Evolutionary conservation across 2,113 vertebrate genomes (phyloP).

Genomic region (Crotalus horridus): DNA sequence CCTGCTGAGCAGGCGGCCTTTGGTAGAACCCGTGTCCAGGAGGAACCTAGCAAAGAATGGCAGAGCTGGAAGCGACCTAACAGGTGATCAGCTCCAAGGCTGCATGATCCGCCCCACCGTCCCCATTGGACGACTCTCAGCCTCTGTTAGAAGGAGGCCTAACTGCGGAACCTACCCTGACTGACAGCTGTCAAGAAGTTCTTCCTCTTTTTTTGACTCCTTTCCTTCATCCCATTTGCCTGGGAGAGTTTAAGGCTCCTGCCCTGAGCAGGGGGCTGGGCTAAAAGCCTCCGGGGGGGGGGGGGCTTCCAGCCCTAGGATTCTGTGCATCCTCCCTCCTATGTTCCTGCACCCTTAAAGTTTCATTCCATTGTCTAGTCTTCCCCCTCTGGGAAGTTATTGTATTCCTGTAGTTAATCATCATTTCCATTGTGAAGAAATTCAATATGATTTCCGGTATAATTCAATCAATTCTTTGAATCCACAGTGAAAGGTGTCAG

Average conservation of each 20-base stretch:
- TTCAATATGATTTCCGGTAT: background rate
- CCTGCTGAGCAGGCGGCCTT: background rate
- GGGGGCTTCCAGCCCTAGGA: too few species aligned
- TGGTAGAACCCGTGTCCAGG: background rate
- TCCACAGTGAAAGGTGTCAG: background rate
- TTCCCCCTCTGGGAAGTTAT: too few species aligned
- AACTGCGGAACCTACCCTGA: background rate
- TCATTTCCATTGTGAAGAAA: background rate
- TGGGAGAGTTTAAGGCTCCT: too few species aligned
- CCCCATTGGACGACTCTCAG: background rate
- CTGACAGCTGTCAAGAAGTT: background rate
- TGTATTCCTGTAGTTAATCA: background rate
- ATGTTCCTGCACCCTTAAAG: too few species aligned
- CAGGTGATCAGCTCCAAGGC: background rate
- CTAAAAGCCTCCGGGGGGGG: too few species aligned
- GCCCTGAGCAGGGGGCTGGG: too few species aligned
- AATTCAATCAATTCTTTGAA: background rate
- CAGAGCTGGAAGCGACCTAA: background rate
- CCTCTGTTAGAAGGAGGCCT: background rate
- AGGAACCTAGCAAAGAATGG: background rate
- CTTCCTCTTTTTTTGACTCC: background rate
- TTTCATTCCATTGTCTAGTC: too few species aligned
- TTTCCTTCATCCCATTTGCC: background rate
- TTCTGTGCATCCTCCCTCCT: too few species aligned
- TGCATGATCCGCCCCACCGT: background rate